These are phyloP conservation scores for Drosophila eohydei DNA, from an alignment of 2,888 invertebrate species.

Conservation along the genomic window DNA sequence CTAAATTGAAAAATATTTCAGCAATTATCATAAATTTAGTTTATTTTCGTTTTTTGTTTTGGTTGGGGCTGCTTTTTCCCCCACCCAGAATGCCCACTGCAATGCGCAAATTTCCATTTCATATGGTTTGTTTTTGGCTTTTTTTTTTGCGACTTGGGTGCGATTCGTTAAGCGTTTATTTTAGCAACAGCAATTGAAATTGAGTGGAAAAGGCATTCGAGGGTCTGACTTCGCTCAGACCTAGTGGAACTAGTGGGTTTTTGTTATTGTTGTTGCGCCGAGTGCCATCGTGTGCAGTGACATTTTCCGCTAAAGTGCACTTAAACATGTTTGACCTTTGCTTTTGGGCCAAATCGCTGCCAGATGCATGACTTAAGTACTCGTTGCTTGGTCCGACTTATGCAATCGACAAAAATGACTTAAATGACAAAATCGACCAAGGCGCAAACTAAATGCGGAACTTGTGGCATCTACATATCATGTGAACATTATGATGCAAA, in stretches of 20 bases:
- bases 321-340: constrained; percentile 77
- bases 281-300: constrained; percentile 77
- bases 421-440: constrained; percentile 52
- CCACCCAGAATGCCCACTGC: constrained; percentile 53
- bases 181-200: constrained; percentile 66
- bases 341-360: constrained; percentile 37
- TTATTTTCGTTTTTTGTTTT: constrained; percentile 18
- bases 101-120: constrained; percentile 68
- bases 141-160: constrained; percentile 18
- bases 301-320: constrained; percentile 68
- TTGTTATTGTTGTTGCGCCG: constrained; percentile 6
- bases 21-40: constrained; percentile 58
- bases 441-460: constrained; percentile 65
- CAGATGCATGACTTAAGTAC: constrained; percentile 51
- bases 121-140: not conserved
- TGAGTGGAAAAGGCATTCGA: constrained; percentile 72
- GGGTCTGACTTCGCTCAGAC: constrained; percentile 6
- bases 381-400: constrained; percentile 48
- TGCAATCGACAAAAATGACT: constrained; percentile 54
- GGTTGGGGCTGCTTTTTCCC: constrained; percentile 19
- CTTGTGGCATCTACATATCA: constrained; percentile 60
- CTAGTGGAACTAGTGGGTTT: not conserved
- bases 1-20: constrained; percentile 52
- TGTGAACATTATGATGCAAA: constrained; percentile 59
- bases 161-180: constrained; percentile 23